Conservation (phyloP, 2,797 vertebrate genomes). For the Neosilurus mollespiculum region DNA sequence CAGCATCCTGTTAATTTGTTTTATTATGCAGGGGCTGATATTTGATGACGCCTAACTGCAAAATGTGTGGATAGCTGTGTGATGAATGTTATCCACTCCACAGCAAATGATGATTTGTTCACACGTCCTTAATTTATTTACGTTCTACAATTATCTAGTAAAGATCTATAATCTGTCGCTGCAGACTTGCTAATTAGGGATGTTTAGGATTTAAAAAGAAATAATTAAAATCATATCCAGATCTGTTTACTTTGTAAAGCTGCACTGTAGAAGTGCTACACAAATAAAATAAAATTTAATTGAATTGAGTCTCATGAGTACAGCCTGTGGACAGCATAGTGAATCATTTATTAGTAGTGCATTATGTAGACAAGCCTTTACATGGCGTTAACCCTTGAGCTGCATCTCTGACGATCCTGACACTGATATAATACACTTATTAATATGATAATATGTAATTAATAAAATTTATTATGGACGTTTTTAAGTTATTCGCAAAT, state of each 20-base stretch:
- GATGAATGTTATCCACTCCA: constrained; percentile 48
- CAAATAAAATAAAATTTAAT: too few relatives aligned
- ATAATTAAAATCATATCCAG: too few relatives aligned
- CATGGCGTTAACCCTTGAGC: background rate
- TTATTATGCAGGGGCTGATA: constrained; percentile 42
- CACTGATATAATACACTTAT: background rate
- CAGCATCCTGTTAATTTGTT: constrained; percentile 56
- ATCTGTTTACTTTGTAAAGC: too few relatives aligned
- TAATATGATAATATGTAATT: background rate
- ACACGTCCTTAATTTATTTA: background rate
- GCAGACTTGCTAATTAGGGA: too few relatives aligned
- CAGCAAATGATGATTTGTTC: background rate
- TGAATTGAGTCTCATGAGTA: too few relatives aligned
- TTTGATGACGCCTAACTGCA: constrained; percentile 45
- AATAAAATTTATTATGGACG: background rate
- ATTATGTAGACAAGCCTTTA: background rate
- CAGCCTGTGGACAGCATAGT: background rate
- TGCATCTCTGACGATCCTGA: background rate
- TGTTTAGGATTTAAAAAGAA: too few relatives aligned
- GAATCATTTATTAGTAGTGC: background rate
- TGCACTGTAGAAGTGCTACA: too few relatives aligned
- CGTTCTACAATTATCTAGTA: background rate
- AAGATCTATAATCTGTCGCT: background rate
- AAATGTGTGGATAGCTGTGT: constrained; percentile 53
- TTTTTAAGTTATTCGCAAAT: background rate